Base-by-base conservation (phyloP, 1,140 invertebrate species). In the Danaus melanippus region DNA sequence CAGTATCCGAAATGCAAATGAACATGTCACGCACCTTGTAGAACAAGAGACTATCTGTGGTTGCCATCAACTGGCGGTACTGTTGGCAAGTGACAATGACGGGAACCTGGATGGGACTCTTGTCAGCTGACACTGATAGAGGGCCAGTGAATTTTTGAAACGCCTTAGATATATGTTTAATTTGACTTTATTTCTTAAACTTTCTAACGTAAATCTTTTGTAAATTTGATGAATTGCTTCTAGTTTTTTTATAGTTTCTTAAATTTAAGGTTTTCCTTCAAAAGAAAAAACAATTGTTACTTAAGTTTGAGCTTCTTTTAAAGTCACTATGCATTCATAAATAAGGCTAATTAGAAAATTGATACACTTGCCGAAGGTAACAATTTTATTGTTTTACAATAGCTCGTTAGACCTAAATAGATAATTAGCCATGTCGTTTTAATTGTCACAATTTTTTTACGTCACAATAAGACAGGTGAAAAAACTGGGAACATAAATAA, bases 331-430 rank as follows among this genome's bases (percentile, higher is more conserved):
- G 2, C 6, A 32, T 32, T 32, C 21, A 72, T 77, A 79, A 79
- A 79, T 71, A 70, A 74, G 41, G 52, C 67, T 74, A 67, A 63
- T 76, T 56, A 64, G 63, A 60, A 68, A 69, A 72, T 72, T 71
- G 57, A 52, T 56, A 46, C 60, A 63, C 60, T 68, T 62, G 64
- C 74, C 71, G 76, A 74, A 77, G 46, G 12, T 74, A 73, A 74
- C 66, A 67, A 71, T 60, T 86, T 86, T 84, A 83, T 81, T 55
- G 61, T 46, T 84, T 81, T 83, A 86, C 64, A 60, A 70, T 55
- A 73, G 67, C 83, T 86, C 74, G 83, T 86, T 86, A 84, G 56
- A 54, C 68, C 64, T 86, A 81, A 84, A 77, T 79, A 76, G 74
- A 76, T 76, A 75, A 85, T 85, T 84, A 81, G 74, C 71, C 78